These are phyloP conservation scores for Cynocephalus volans DNA, from an alignment of 2,113 vertebrate genomes.

Conservation along the genomic window DNA sequence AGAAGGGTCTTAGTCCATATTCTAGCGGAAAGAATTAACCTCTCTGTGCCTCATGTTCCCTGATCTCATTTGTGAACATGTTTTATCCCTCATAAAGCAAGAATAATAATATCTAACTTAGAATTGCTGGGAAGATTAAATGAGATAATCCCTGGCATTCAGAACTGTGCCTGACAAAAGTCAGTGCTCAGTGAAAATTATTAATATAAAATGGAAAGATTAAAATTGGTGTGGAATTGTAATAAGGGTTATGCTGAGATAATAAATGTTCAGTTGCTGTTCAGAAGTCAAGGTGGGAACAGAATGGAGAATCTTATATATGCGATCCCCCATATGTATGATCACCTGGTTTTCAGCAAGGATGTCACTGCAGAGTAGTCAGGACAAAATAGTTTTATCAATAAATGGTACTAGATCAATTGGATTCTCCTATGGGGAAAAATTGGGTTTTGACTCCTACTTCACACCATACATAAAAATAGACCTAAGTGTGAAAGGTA, in stretches of 20 bases:
- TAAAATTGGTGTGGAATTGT: not conserved
- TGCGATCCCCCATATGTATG: fast-evolving
- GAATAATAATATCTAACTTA: not conserved
- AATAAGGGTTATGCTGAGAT: not conserved
- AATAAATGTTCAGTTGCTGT: not conserved
- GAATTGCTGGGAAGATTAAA: slow-evolving; percentile 5
- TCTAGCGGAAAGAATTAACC: not conserved
- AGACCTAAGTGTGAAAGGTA: not conserved
- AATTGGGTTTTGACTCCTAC: not conserved
- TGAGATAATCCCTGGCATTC: not conserved
- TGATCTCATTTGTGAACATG: not conserved
- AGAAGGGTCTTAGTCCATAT: not conserved
- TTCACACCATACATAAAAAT: not conserved
- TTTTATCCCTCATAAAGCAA: not conserved
- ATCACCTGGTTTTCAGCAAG: not conserved
- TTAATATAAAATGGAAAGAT: slow-evolving; percentile 50
- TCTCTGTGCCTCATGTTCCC: not conserved
- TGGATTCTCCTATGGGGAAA: not conserved
- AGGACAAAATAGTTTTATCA: not conserved
- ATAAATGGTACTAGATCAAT: not conserved
- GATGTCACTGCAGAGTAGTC: not conserved
- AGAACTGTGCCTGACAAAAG: not conserved
- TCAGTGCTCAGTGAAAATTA: slow-evolving; percentile 22
- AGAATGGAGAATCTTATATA: not conserved
- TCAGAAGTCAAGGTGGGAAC: not conserved